These are phyloP conservation scores for Linnaemya tessellans DNA, from an alignment of 2,888 invertebrate species.

Conservation along the genomic window DNA sequence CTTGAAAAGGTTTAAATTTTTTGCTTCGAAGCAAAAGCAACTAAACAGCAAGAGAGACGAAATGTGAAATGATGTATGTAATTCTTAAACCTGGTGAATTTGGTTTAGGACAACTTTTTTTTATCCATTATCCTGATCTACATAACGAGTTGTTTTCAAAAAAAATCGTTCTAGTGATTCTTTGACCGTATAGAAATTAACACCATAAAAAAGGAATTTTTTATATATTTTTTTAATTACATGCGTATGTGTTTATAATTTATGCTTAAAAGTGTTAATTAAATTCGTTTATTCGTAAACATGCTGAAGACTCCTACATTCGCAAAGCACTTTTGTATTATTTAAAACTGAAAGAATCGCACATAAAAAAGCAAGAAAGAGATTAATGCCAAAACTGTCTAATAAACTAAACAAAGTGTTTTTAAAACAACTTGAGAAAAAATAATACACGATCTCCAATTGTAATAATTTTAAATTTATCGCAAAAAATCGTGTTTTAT, in stretches of 20 bases:
- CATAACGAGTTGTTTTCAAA: conserved; percentile 60
- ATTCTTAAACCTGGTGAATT: conserved; percentile 17
- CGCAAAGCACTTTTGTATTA: conserved; percentile 50
- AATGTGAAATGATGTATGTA: conserved; percentile 8
- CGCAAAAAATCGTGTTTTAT: conserved; percentile 62
- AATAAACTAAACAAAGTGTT: conserved; percentile 61
- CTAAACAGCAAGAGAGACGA: conserved; percentile 21
- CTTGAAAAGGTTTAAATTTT: conserved; percentile 25
- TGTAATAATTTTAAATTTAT: conserved; percentile 57
- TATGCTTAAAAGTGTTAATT: conserved; percentile 80
- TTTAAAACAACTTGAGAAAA: conserved; percentile 58
- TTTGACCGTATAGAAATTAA: neutral
- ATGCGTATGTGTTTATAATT: conserved; percentile 74
- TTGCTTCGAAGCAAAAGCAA: conserved; percentile 43
- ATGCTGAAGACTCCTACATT: conserved; percentile 17
- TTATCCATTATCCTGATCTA: neutral
- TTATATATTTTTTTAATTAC: conserved; percentile 68
- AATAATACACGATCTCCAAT: conserved; percentile 55
- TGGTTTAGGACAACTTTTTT: neutral
- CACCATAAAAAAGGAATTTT: neutral
- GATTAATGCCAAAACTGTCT: conserved; percentile 69
- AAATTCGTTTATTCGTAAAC: conserved; percentile 71
- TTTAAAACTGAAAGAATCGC: conserved; percentile 58
- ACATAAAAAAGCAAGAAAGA: conserved; percentile 57
- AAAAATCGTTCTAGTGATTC: conserved; percentile 3